phyloP scores from a whole-genome alignment of 2,113 vertebrate species.

The Nymphicus hollandicus region DNA sequence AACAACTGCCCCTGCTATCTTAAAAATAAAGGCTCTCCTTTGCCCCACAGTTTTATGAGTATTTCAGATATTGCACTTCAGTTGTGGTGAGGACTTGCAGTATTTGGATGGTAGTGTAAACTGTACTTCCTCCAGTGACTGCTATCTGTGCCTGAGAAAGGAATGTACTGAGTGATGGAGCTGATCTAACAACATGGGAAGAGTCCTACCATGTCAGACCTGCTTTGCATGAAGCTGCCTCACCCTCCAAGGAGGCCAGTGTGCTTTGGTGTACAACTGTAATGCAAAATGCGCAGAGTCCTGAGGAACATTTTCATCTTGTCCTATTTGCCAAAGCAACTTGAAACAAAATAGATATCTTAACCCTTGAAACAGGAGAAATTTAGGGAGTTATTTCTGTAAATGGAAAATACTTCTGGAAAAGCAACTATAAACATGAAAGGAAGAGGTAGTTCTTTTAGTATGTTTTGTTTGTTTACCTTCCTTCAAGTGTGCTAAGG shows the following conservation, averaged over 20 bases:
- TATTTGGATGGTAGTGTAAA: not conserved
- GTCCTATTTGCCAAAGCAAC: not conserved
- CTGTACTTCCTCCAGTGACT: not conserved
- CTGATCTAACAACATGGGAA: rapidly evolving
- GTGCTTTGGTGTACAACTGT: not conserved
- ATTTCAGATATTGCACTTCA: not conserved
- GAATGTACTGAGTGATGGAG: rapidly evolving
- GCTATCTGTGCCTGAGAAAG: not conserved
- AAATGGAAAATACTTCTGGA: not conserved
- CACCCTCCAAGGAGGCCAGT: not conserved
- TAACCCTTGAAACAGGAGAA: not conserved
- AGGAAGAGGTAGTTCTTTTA: not conserved
- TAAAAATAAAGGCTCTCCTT: not conserved
- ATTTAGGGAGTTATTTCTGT: not conserved
- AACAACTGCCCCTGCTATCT: not conserved
- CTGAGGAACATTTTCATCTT: not conserved
- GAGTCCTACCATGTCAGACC: not conserved
- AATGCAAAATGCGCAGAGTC: not conserved
- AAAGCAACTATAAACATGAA: not conserved
- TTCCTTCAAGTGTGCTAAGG: not conserved
- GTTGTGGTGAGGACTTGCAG: not conserved
- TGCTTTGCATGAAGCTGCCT: not conserved
- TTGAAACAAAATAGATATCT: not conserved
- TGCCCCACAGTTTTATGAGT: not conserved
- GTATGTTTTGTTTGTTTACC: not conserved